phyloP scores from a whole-genome alignment of 2,797 vertebrate genomes.

The Sphenodon punctatus region DNA sequence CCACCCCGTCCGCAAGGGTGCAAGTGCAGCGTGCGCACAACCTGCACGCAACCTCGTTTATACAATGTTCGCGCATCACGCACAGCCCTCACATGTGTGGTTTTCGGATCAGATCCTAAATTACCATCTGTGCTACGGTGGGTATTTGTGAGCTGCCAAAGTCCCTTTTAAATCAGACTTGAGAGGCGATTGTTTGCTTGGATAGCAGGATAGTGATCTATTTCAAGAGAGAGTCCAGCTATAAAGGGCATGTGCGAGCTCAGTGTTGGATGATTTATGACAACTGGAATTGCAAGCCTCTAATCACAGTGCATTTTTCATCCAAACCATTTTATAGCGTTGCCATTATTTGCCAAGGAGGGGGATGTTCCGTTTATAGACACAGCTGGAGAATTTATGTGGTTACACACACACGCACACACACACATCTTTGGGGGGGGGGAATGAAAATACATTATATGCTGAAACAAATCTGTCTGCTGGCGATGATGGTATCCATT shows the following conservation, averaged over 20 bases:
- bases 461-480: slow-evolving; percentile 46
- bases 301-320: slow-evolving; percentile 45
- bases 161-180: slow-evolving; percentile 56
- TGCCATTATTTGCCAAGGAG: slow-evolving; percentile 9
- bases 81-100: too few species aligned
- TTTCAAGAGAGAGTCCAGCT: slow-evolving; percentile 6
- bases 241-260: not conserved
- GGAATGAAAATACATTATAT: not conserved
- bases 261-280: slow-evolving; percentile 15
- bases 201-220: slow-evolving; percentile 41
- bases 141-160: too few species aligned
- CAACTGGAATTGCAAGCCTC: not conserved
- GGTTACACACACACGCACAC: too few species aligned
- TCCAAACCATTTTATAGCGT: slow-evolving; percentile 26
- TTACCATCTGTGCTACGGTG: too few species aligned
- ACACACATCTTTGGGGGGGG: too few species aligned
- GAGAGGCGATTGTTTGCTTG: slow-evolving; percentile 48
- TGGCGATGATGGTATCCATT: slow-evolving; percentile 55
- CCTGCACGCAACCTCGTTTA: too few species aligned
- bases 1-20: too few species aligned
- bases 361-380: slow-evolving; percentile 43
- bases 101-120: too few species aligned
- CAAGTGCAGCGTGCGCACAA: too few species aligned
- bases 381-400: too few species aligned
- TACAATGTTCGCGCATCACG: too few species aligned